A percentile compares a stretch with the other conserved stretches of the same genome.
Conservation (phyloP, 2,113 vertebrate species). For the Mola mola region DNA sequence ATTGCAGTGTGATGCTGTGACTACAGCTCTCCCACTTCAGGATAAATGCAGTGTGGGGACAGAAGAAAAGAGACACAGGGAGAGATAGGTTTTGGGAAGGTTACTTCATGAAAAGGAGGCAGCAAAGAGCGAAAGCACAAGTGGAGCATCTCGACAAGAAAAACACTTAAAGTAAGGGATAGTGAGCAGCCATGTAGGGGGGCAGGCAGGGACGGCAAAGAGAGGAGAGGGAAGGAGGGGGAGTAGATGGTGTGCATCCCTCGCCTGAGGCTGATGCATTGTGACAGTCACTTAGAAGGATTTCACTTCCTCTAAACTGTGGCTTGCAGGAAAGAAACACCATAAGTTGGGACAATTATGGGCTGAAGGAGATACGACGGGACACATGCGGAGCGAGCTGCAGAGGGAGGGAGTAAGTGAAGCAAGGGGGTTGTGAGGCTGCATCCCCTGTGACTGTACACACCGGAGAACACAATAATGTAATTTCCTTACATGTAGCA, state of each 20-base stretch:
- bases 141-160: constrained; percentile 63
- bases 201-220: constrained; percentile 58
- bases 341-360: constrained; percentile 88
- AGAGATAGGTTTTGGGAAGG: constrained; percentile 74
- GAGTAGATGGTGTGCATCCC: constrained; percentile 52
- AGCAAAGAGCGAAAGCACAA: constrained; percentile 47
- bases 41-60: constrained; percentile 50
- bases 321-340: constrained; percentile 85
- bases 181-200: constrained; percentile 53
- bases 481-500: constrained; percentile 48
- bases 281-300: constrained; percentile 92
- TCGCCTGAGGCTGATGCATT: constrained; percentile 85
- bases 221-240: constrained; percentile 8
- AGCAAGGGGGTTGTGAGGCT: background rate
- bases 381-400: constrained; percentile 78
- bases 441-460: background rate
- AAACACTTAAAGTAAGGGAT: constrained; percentile 70
- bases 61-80: constrained; percentile 26
- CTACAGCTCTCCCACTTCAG: constrained; percentile 88
- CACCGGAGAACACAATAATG: constrained; percentile 44
- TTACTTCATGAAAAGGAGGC: constrained; percentile 46
- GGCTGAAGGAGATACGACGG: constrained; percentile 91
- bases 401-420: constrained; percentile 48
- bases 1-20: constrained; percentile 89
- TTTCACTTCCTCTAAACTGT: constrained; percentile 89